Conservation (phyloP, 2,888 invertebrate species). For the Xanthorhoe designata region DNA sequence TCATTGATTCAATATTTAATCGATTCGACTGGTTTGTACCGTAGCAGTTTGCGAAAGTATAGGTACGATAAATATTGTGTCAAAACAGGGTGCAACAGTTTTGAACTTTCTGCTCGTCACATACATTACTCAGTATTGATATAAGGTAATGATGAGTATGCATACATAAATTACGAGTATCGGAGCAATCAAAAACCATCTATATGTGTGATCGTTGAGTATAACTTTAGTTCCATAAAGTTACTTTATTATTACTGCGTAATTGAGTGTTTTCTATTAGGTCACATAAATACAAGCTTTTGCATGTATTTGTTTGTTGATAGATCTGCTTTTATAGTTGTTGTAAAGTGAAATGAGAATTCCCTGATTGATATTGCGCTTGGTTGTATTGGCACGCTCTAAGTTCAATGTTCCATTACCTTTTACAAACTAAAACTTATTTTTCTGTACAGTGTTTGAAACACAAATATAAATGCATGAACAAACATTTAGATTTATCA, state of each 20-base stretch:
- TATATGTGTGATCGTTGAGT: conserved; percentile 10
- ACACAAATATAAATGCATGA: too few species aligned
- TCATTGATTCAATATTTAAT: conserved; percentile 46
- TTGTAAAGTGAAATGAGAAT: conserved; percentile 63
- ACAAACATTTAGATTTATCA: too few species aligned
- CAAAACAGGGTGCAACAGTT: conserved; percentile 38
- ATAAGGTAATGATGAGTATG: conserved; percentile 22
- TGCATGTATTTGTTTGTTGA: conserved; percentile 48
- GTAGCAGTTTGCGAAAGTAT: conserved; percentile 42
- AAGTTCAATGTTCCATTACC: conserved; percentile 58
- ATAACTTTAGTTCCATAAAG: conserved; percentile 5
- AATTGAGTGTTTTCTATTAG: conserved; percentile 31
- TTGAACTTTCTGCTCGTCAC: conserved; percentile 30
- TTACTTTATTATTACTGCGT: conserved; percentile 7
- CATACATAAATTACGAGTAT: conserved; percentile 10
- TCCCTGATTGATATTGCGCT: conserved; percentile 69
- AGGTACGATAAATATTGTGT: conserved; percentile 45
- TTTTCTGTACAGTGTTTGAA: not conserved
- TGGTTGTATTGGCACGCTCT: conserved; percentile 57
- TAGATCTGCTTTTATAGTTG: conserved; percentile 60
- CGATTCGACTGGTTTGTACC: conserved; percentile 40
- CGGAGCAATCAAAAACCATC: conserved; percentile 9
- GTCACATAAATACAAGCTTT: conserved; percentile 24
- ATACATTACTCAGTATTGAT: conserved; percentile 5
- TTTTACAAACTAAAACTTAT: conserved; percentile 34